Conservation (phyloP, 1,140 invertebrate genomes). For the Macrotrachela quadricornifera region DNA sequence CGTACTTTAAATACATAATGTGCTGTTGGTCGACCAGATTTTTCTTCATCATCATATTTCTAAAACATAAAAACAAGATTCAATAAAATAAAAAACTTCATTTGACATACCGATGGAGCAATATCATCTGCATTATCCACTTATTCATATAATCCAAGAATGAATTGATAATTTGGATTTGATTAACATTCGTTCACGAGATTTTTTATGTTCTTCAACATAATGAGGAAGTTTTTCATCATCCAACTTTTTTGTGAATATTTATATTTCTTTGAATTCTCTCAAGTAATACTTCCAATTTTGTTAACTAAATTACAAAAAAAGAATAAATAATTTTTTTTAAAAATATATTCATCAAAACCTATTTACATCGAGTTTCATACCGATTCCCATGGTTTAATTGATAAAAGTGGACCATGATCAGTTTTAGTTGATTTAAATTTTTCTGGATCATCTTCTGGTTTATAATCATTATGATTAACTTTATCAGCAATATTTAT, state of each 20-base stretch:
- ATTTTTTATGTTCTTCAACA: too few species aligned
- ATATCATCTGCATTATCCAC: not conserved
- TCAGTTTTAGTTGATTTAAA: constrained; percentile 81
- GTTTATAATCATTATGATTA: constrained; percentile 60
- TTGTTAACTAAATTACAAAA: too few species aligned
- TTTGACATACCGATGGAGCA: not conserved
- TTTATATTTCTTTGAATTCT: too few species aligned
- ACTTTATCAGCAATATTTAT: constrained; percentile 86
- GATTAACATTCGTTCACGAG: too few species aligned
- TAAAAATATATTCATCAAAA: too few species aligned
- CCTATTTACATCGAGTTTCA: too few species aligned
- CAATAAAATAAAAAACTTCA: not conserved
- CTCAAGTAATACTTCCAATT: too few species aligned
- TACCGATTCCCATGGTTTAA: too few species aligned
- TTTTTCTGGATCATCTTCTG: constrained; percentile 60
- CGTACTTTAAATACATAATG: constrained; percentile 55
- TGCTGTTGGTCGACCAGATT: constrained; percentile 28
- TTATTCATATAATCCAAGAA: constrained; percentile 11
- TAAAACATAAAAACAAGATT: not conserved
- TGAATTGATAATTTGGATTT: too few species aligned
- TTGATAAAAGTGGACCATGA: constrained; percentile 78
- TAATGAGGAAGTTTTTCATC: too few species aligned
- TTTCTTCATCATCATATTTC: constrained; percentile 35
- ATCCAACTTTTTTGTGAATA: too few species aligned
- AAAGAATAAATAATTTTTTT: too few species aligned